A percentile compares a stretch with the other conserved stretches of the same genome.
Evolutionary conservation across 2,797 vertebrate species (phyloP).

Genomic region (Acanthurus leucopareius): DNA sequence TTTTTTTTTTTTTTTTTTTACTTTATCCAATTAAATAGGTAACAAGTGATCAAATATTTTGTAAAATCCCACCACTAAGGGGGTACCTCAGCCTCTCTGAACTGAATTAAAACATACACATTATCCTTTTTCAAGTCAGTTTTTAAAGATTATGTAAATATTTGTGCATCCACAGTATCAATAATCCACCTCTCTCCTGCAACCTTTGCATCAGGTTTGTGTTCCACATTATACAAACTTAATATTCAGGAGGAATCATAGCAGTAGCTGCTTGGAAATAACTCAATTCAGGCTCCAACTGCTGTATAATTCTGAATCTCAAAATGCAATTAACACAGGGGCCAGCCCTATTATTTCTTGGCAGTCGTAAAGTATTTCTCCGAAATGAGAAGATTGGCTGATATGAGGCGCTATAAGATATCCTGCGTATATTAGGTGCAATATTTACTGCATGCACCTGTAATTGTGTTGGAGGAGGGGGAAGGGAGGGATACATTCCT

Average conservation of each 20-base stretch:
- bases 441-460: conserved; percentile 58
- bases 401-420: conserved; percentile 60
- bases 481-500: neutral
- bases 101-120: conserved; percentile 17
- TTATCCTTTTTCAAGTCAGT: conserved; percentile 1
- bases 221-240: conserved; percentile 56
- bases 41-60: conserved; percentile 8
- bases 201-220: conserved; percentile 43
- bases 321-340: conserved; percentile 82
- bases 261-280: conserved; percentile 66
- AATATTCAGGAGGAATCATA: conserved; percentile 72
- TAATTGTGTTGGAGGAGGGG: conserved; percentile 18
- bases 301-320: conserved; percentile 66
- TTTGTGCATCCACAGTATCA: conserved; percentile 39
- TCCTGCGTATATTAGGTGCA: conserved; percentile 14
- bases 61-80: neutral
- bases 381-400: conserved; percentile 74
- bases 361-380: conserved; percentile 63
- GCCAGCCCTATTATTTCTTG: conserved; percentile 73
- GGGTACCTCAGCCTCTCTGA: conserved; percentile 6
- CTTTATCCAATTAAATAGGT: conserved; percentile 1
- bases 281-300: conserved; percentile 65
- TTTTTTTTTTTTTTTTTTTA: neutral
- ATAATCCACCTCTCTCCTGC: conserved; percentile 7
- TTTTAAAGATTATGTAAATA: conserved; percentile 48